A percentile compares a stretch with the other conserved stretches of the same genome.
These are phyloP conservation scores for Watsonalla binaria DNA, from an alignment of 2,888 invertebrate genomes.

Conservation along the genomic window DNA sequence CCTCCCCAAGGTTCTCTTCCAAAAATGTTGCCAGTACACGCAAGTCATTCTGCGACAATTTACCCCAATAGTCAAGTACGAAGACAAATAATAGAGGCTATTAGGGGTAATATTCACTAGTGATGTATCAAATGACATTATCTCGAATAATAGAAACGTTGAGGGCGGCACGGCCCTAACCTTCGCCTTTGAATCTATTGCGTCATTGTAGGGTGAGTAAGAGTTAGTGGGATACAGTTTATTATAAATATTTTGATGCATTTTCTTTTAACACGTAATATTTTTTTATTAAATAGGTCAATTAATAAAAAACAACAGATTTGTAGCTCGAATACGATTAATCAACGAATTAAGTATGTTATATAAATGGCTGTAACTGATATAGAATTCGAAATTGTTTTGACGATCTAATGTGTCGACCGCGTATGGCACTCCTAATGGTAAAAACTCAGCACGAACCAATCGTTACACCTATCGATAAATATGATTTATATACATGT, in stretches of 20 bases:
- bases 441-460: no score
- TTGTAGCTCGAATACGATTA: no score
- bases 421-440: no score
- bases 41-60: slow-evolving; percentile 11
- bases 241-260: neutral
- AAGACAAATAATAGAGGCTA: slow-evolving; percentile 35
- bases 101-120: slow-evolving; percentile 50
- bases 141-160: slow-evolving; percentile 56
- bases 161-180: slow-evolving; percentile 36
- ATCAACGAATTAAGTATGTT: no score
- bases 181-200: slow-evolving; percentile 56
- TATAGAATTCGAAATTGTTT: no score
- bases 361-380: no score
- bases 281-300: neutral
- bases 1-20: no score
- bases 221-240: slow-evolving; percentile 1
- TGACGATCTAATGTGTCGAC: no score
- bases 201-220: slow-evolving; percentile 38
- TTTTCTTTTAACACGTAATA: neutral
- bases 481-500: no score
- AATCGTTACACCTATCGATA: no score
- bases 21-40: neutral
- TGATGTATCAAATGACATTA: slow-evolving; percentile 57
- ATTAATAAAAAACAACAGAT: no score
- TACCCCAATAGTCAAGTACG: slow-evolving; percentile 6